phyloP scores from a whole-genome alignment of 2,888 invertebrate species.

The Melanophora roralis region DNA sequence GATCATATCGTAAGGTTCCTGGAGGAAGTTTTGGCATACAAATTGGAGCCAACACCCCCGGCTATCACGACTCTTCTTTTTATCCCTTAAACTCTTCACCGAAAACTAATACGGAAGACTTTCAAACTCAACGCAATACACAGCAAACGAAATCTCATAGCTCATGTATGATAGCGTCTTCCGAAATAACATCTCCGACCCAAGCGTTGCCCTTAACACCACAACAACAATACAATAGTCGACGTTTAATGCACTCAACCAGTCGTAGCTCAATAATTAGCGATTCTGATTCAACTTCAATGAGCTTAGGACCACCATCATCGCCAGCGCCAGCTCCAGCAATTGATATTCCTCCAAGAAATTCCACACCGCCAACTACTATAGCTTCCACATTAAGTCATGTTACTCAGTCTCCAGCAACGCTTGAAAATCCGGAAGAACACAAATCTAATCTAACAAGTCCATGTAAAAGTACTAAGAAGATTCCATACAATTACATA shows the following conservation, averaged over 20 bases:
- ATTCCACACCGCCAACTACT: conserved; percentile 6
- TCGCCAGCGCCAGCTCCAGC: conserved; percentile 70
- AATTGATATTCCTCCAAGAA: conserved; percentile 17
- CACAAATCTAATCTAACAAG: conserved; percentile 55
- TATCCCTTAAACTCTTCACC: conserved; percentile 54
- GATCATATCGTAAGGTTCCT: conserved; percentile 84
- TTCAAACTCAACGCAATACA: background rate
- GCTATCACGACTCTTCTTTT: conserved; percentile 66
- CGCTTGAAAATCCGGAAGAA: conserved; percentile 12
- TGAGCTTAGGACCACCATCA: conserved; percentile 67
- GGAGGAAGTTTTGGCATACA: conserved; percentile 78
- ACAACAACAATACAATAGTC: conserved; percentile 38
- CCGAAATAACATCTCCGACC: conserved; percentile 26
- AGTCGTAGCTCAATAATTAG: conserved; percentile 70
- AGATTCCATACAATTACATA: conserved; percentile 80
- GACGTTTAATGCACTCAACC: conserved; percentile 69
- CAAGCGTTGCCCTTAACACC: background rate
- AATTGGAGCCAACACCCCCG: conserved; percentile 75
- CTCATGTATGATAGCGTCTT: background rate
- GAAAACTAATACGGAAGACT: conserved; percentile 21
- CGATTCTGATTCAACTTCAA: conserved; percentile 56
- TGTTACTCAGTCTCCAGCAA: conserved; percentile 25
- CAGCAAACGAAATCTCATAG: conserved; percentile 3
- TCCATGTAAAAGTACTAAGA: conserved; percentile 74
- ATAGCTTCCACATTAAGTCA: conserved; percentile 29